Percentiles rank a stretch among this genome's conserved stretches.
phyloP scores from a whole-genome alignment of 2,888 invertebrate genomes.

The Diaprepes abbreviatus region DNA sequence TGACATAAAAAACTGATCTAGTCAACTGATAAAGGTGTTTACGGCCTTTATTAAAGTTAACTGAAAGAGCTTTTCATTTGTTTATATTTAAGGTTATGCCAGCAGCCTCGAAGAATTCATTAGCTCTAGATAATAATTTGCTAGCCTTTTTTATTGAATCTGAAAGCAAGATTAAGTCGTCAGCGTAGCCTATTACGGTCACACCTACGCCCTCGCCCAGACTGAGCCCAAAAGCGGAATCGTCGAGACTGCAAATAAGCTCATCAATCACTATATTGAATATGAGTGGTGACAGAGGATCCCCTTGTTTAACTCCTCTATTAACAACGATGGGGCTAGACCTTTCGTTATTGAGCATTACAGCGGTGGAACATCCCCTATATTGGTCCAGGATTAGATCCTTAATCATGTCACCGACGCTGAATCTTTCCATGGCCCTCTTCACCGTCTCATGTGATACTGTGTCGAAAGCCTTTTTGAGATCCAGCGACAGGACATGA shows the following conservation, averaged over 20 bases:
- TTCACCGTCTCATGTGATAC: constrained; percentile 46
- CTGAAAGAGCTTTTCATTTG: neutral
- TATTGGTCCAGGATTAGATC: neutral
- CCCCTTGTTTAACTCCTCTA: constrained; percentile 61
- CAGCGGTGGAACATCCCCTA: constrained; percentile 26
- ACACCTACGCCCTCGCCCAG: neutral
- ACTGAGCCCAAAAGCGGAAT: neutral
- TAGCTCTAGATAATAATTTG: too few relatives aligned
- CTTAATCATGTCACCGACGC: constrained; percentile 19
- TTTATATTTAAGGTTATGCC: too few relatives aligned
- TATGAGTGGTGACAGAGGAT: too few relatives aligned
- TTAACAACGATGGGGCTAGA: constrained; percentile 42
- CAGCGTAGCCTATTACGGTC: too few relatives aligned
- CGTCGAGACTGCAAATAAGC: constrained; percentile 14
- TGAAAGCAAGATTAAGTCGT: too few relatives aligned
- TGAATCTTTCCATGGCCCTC: constrained; percentile 42
- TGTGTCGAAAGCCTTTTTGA: constrained; percentile 51
- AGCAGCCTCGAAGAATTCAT: neutral
- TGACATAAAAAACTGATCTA: too few relatives aligned
- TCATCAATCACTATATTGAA: constrained; percentile 56
- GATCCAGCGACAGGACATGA: constrained; percentile 44
- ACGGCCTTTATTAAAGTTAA: too few relatives aligned
- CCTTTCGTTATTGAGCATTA: constrained; percentile 16
- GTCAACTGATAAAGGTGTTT: too few relatives aligned
- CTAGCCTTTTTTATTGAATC: too few relatives aligned